Conservation (phyloP, 2,797 vertebrate genomes). For the Hypotaenidia okinawae region DNA sequence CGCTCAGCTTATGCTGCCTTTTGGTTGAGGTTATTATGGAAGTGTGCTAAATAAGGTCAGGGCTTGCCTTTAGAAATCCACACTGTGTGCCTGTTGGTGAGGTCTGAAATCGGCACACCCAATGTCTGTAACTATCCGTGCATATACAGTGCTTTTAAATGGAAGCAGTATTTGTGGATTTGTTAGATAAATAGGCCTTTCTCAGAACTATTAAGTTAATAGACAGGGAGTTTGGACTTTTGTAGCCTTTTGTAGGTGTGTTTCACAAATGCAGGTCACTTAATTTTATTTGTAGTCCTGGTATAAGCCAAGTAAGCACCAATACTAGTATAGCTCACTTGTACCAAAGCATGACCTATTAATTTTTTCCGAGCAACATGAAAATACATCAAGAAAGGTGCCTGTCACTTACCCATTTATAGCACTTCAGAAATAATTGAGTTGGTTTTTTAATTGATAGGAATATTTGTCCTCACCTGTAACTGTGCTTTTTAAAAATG, state of each 20-base stretch:
- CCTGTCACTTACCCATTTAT: background rate
- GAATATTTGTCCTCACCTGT: background rate
- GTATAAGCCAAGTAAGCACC: background rate
- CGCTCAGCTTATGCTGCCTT: background rate
- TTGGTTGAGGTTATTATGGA: background rate
- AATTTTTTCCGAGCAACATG: background rate
- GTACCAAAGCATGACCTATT: background rate
- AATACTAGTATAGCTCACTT: background rate
- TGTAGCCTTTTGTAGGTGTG: accelerated
- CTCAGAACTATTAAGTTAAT: background rate
- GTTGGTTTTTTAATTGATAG: background rate
- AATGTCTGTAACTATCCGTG: background rate
- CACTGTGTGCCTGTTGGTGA: background rate
- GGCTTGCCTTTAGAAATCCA: background rate
- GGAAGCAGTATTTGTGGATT: background rate
- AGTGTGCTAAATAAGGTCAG: background rate
- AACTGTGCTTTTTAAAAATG: background rate
- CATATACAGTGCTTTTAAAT: background rate
- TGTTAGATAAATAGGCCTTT: background rate
- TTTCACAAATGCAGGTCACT: too few relatives aligned
- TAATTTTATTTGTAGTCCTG: background rate
- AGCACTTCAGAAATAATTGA: background rate
- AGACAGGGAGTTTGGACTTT: background rate
- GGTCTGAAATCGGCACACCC: background rate
- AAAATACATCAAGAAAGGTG: background rate